Base-by-base conservation (phyloP, 1,140 invertebrate species). In the Nylanderia fulva region DNA sequence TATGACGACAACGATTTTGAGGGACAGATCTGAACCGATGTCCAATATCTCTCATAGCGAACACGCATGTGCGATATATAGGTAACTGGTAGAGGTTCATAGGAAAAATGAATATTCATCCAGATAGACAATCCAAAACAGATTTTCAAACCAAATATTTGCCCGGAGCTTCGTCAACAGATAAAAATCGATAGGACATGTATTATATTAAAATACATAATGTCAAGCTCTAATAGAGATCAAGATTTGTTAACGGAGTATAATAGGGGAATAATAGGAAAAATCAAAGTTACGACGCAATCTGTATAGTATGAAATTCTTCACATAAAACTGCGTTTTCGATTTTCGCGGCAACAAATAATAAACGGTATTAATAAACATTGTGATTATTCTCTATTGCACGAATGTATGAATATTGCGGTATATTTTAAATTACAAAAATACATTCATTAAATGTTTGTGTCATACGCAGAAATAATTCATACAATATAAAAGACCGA, bases 351-450 rank as follows among this genome's bases (percentile, higher is more conserved):
- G 27, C 42, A 33, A 11, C 27, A 76, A 66, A 36, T 66, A 39
- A 48, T 29, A 13, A n/a, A 68, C 29, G 18, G 24, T 52, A 33
- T 52, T 68, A 79, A 79, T 77, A 33, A 64, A 77, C 36, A 79
- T 66, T 18, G 60, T 79, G 13, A 66, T 54, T 79, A 79, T 76
- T 42, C 42, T 2, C 36, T 9, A 21, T 18, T 36, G 13, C 13
- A 18, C 29, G 21, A 66, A 33, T 27, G 29, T 24, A 48, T 33
- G 13, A 3, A 42, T 13, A 61, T 21, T n/a, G 13, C 39, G n/a
- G 60, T 15, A 11, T 36, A 48, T 68, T 52, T 66, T 79, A 79
- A 79, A 39, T 24, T 21, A 7, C n/a, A 66, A 79, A 76, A 79
- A 79, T 54, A 54, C 18, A 66, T 52, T 63, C 2, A 24, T n/a